Evolutionary conservation across 30 jellyfish, hydroid and myxozoan genomes (phyloP), one percentile per base, ranked within the genome.

Genomic region (Mastigias papua): DNA sequence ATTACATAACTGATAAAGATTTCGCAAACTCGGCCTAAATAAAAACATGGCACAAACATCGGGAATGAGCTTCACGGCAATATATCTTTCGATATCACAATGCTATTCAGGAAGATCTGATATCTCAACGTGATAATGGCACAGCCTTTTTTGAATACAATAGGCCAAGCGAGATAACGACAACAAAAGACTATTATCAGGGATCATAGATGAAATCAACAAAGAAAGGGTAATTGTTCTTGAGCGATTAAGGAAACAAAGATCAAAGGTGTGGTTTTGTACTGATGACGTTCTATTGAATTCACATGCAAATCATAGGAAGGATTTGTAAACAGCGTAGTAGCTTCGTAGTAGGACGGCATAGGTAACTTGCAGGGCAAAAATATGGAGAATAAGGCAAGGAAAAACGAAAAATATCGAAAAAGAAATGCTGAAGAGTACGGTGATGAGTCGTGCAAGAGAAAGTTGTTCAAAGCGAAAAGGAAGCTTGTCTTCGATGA

Each of bases 271-370:
- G 83, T 72, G 83, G 83, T 35, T 72, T 2, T 5, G 37, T 37
- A 72, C 50, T 69, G 32, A 35, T 72, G 83, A 72, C 83, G 48
- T 48, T 48, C 67, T 27, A 61, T 25, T 16, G 83, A 31, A 49
- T 72, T 72, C 83, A 72, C 83, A 72, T 72, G 83, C 68, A 72
- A 72, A 72, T 72, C 83, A 72, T 49, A 72, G 42, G 68, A 35
- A 34, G 69, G 83, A 11, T n/a, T 58, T 63, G 83, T 72, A 72
- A 72, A 72, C 83, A 72, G 83, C 83, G 83, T 72, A 72, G 83
- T 72, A 72, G 35, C 21, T 37, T 27, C 19, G 74, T 63, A 63
- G 74, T 63, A 63, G 35, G 42, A 5, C 46, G 54, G 23, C 1
- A 11, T 63, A 63, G 74, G 22, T 17, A 8, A n/a, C 74, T 63